phyloP scores from a whole-genome alignment of 2,888 invertebrate genomes.

The Melinaea menophilus region DNA sequence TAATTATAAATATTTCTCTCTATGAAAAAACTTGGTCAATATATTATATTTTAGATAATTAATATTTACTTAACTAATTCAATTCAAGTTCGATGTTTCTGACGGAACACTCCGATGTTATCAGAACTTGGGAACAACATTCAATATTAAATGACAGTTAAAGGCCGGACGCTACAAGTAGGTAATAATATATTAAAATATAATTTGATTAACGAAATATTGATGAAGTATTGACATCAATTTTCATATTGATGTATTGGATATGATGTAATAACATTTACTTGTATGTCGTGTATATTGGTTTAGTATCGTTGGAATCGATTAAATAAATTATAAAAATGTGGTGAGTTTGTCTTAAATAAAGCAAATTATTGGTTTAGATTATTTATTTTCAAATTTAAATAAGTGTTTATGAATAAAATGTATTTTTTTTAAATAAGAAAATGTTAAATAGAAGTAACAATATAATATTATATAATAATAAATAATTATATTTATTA shows the following conservation, averaged over 20 bases:
- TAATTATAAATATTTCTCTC: too few species aligned
- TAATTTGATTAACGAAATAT: conserved; percentile 26
- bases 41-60: not conserved
- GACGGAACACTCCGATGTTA: conserved; percentile 21
- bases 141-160: conserved; percentile 30
- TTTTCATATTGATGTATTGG: conserved; percentile 13
- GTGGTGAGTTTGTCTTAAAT: too few species aligned
- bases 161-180: conserved; percentile 20
- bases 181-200: conserved; percentile 23
- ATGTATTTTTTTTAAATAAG: too few species aligned
- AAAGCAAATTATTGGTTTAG: too few species aligned
- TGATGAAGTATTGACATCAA: conserved; percentile 2
- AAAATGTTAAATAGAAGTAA: too few species aligned
- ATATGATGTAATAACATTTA: not conserved
- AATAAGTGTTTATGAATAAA: too few species aligned
- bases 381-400: too few species aligned
- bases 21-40: not conserved
- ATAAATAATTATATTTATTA: too few species aligned
- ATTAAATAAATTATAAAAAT: too few species aligned
- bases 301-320: too few species aligned
- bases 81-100: conserved; percentile 15
- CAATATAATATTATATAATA: too few species aligned
- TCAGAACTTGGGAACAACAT: conserved; percentile 28
- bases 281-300: not conserved
- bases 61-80: conserved; percentile 15